Evolutionary conservation across 2,888 invertebrate genomes (phyloP), one percentile per base, ranked within the genome.

Genomic region (Melanostoma scalare): DNA sequence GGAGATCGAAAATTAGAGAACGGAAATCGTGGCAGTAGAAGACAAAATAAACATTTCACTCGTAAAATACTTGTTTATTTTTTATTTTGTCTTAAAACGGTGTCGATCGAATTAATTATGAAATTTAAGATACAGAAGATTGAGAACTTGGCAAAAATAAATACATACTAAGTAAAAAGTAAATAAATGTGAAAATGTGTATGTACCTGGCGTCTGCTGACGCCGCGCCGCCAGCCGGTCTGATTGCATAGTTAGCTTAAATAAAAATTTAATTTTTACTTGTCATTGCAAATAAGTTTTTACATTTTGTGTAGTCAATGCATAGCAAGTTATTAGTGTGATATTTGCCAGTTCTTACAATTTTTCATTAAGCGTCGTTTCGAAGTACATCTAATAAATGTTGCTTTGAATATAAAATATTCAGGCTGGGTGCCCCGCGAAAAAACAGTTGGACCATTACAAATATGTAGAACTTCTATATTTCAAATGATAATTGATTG

Each of bases 91-190:
- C 50, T 55, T 42, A 52, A 65, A 58, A 60, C 71, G 52, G 65
- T 73, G 61, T 63, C 67, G 77, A 77, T 82, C 77, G 53, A 75
- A 40, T 38, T 63, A 82, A 77, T 77, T 82, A 82, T 82, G 73
- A 82, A 78, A 82, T 73, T 52, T 44, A 61, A 55, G 72, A 44
- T 33, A 46, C 10, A 36, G 69, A 38, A 38, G 33, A 10, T 46
- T 31, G 52, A 8, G 10, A 1, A 33, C 31, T 61, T 61, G 61
- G 33, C 68, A 58, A 50, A 35, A 52, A 46, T 36, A 46, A 50
- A 38, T 3, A 20, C 38, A 46, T 10, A 68, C 33, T 44, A 53
- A 35, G 44, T 20, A 20, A 44, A 65, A 46, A 6, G 36, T 50
- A 20, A 53, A 53, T 36, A 65, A 63, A 73, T 71, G 80, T 69